Percentiles rank a stretch among this genome's conserved stretches.
Evolutionary conservation across 2,113 vertebrate genomes (phyloP).

Genomic region (Vombatus ursinus): DNA sequence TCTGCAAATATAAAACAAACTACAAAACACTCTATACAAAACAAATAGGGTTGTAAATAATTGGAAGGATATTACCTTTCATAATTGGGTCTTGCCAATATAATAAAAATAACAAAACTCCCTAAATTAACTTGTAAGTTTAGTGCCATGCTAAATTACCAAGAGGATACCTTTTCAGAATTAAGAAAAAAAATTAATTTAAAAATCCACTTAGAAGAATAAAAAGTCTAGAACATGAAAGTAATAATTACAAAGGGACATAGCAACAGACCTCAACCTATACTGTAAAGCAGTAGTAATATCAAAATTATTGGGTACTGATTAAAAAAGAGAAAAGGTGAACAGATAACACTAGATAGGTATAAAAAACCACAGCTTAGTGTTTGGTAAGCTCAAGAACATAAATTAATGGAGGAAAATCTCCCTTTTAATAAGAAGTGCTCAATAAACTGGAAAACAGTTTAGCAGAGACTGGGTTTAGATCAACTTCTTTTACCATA

Average conservation of each 20-base stretch:
- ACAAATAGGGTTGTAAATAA: neutral
- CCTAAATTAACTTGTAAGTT: too few relatives aligned
- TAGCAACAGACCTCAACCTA: neutral
- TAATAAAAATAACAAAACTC: neutral
- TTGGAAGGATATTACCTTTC: neutral
- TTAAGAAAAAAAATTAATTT: neutral
- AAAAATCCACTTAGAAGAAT: neutral
- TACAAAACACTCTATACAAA: neutral
- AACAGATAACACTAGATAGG: neutral
- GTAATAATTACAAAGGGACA: neutral
- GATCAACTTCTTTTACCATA: neutral
- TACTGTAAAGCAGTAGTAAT: neutral
- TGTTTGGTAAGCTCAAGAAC: neutral
- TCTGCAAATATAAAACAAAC: neutral
- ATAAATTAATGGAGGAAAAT: neutral
- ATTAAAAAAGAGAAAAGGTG: neutral
- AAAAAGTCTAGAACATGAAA: neutral
- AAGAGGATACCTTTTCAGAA: neutral
- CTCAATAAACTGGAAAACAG: neutral
- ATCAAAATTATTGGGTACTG: neutral
- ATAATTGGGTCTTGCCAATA: neutral
- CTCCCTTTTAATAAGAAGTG: too few relatives aligned
- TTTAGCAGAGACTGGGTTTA: neutral
- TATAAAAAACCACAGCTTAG: neutral
- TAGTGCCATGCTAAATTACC: neutral